Evolutionary conservation across 2,888 invertebrate genomes (phyloP), one percentile per base, ranked within the genome.

Genomic region (Cyclophora punctaria): DNA sequence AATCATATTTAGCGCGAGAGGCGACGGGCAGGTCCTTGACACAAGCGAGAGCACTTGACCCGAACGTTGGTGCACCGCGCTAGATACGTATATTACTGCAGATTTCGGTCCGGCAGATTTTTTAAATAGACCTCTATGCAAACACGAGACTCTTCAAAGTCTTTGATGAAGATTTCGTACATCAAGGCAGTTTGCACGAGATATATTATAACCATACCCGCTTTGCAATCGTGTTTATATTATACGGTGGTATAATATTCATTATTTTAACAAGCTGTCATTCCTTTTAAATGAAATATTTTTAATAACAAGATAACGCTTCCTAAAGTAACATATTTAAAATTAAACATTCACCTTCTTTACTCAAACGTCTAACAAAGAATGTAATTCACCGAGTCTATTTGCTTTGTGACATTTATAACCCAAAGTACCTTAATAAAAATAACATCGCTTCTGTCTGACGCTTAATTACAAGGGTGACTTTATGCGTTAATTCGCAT

Each of bases 381-480:
- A 65, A 51, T 48, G 50, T 57, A 60, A 67, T 71, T 67, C 52
- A 48, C 68, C 63, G 65, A 63, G 57, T 60, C 62, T 71, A 64
- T 73, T 75, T 73, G 68, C 66, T 59, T 57, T 48, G 55, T 56
- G 65, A 66, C 71, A 51, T 73, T 72, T 70, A 71, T 69, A 62
- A 54, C 60, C 61, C 20, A 56, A 54, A 69, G 76, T 64, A 68
- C 60, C 71, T 62, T 60, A 67, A 66, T 75, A 73, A 76, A 78
- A 77, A 73, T 71, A 66, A 70, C 68, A 66, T 71, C 63, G 66
- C 63, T 66, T 60, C 65, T 66, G 57, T 57, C 60, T 50, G 55
- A 58, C 57, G 64, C 62, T 71, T 71, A 67, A 76, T 73, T 74
- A 70, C 60, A 64, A 58, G 63, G 64, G 63, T 59, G 66, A 66